Percentiles rank a stretch among this genome's conserved stretches.
Conservation (phyloP, 2,113 vertebrate genomes). For the Nycticryphes semicollaris region DNA sequence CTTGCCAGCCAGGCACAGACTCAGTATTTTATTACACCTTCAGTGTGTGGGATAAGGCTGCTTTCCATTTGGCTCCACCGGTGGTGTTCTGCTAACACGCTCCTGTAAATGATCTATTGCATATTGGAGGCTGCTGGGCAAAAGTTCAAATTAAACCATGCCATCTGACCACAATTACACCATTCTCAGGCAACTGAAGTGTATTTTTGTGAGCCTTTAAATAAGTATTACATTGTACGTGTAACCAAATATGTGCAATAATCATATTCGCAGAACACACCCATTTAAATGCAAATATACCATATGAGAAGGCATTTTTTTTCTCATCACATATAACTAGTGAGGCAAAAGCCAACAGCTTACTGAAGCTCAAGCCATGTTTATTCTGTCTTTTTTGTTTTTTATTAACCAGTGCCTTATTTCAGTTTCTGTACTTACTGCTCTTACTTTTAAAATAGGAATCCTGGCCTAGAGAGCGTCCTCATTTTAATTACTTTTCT, state of each 20-base stretch:
- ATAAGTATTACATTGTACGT: not conserved
- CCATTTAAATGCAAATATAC: not conserved
- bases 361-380: not conserved
- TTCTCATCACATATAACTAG: not conserved
- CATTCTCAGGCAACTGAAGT: constrained; percentile 18
- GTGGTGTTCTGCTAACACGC: constrained; percentile 26
- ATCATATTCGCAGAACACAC: not conserved
- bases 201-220: constrained; percentile 19
- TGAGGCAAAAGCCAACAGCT: not conserved
- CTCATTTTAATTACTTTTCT: not conserved
- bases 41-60: constrained; percentile 4
- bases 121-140: constrained; percentile 42
- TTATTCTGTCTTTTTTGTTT: not conserved
- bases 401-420: not conserved
- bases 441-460: not conserved
- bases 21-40: constrained; percentile 16
- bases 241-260: constrained; percentile 1
- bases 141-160: constrained; percentile 6
- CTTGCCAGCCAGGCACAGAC: not conserved
- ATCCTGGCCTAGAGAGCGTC: not conserved
- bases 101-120: constrained; percentile 52
- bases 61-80: constrained; percentile 47
- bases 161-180: constrained; percentile 58
- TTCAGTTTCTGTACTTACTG: not conserved
- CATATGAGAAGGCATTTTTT: not conserved